Base-by-base conservation (phyloP, 2,113 vertebrate genomes). In the Tapirus terrestris region DNA sequence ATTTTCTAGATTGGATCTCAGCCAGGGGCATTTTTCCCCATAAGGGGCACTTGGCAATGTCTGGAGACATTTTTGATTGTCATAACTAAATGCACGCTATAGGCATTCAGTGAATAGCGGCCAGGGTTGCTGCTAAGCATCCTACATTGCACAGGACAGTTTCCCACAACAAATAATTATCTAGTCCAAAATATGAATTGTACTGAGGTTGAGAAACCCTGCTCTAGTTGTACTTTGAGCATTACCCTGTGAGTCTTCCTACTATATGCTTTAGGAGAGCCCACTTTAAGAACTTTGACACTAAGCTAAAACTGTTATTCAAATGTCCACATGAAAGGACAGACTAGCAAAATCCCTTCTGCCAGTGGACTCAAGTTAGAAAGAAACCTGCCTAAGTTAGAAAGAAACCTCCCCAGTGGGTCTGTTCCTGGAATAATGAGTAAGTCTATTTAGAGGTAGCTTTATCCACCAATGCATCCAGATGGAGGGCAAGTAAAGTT, bases 281-380 rank as follows among this genome's bases (percentile, higher is more conserved):
- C 17, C 45, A 86, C 21, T 86, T 8, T 43, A n/a, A 95, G 9
- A 95, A 94, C 45, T 68, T 53, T 67, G 51, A 84, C 25, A 82
- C 31, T 31, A 79, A 83, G 29, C 48, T 96, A 60, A 87, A 51
- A 43, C 25, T 31, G 53, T 73, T 70, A 8, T 93, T 76, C 36
- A 80, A 61, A 92, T 61, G 7, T 23, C 53, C 53, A 48, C 23
- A 81, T 23, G 53, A 92, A 36, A 94, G 25, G 56, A 72, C 51
- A 96, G 56, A 79, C 33, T 39, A 60, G 29, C 23, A 95, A 94
- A 92, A 86, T 85, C 31, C 73, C 79, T 96, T 95, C 56, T 91
- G 68, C 33, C 75, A 60, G 3, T 48, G 31, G n/a, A 83, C n/a
- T 72, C 67, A 90, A 56, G 58, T 87, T 93, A 87, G 25, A 60